Evolutionary conservation across 2,113 vertebrate genomes (phyloP), one percentile per base, ranked within the genome.

Genomic region (Ptilorrhoa leucosticta): DNA sequence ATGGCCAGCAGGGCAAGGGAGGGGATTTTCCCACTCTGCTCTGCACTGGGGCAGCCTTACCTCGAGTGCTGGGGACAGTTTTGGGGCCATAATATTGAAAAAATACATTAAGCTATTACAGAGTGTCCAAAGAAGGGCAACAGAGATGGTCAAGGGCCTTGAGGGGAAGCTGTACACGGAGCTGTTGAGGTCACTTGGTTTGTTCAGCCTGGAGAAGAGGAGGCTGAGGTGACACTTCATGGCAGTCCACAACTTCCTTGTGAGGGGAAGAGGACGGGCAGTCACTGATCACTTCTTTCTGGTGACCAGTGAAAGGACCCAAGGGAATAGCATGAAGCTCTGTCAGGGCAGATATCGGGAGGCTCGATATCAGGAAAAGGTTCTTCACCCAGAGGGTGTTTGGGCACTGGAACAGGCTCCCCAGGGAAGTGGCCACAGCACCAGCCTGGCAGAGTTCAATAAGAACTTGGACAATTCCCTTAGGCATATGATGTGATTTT

Each of bases 51-150:
- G 9, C 3, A 1, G 21, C 21, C 13, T 77, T 1, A n/a, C n/a
- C n/a, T n/a, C n/a, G 0, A 19, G 14, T 18, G 3, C 27, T 68
- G 33, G 17, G 31, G 17, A 3, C 37, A 0, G 7, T 0, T 68
- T 27, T 44, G 31, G 17, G 8, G 5, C 2, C 9, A 44, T 27
- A 44, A 7, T 37, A 27, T 3, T 35, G 56, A 33, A 37, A 48
- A 86, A 3, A 31, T 13, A 21, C 6, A 58, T 50, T 16, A 22
- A 37, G 9, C 7, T n/a, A 5, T 60, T 37, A 60, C 27, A 58
- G 10, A 60, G 5, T 18, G 14, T 60, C 18, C 39, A 60, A 28
- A 37, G 18, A 15, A 68, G 21, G 33, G 11, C 44, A 37, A 24
- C 11, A 15, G 28, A 44, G 11, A 37, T 10, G 18, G 7, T 37